These are phyloP conservation scores for Leptestheria dahalacensis DNA, from an alignment of 1,140 invertebrate genomes.

Conservation along the genomic window DNA sequence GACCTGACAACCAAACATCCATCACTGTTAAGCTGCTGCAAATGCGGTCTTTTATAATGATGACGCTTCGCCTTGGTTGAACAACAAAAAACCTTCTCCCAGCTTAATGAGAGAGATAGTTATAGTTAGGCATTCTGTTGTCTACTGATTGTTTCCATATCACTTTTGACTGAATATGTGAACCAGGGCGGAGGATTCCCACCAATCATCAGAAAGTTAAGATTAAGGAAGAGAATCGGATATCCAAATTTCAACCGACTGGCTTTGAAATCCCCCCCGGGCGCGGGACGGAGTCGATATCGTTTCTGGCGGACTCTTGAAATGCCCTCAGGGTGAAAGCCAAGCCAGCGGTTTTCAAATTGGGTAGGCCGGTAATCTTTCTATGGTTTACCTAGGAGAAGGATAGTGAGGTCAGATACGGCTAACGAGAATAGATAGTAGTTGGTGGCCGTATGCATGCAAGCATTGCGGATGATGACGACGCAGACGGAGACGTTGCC, in stretches of 20 bases:
- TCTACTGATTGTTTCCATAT: no score
- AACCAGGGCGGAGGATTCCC: no score
- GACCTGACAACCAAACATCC: constrained; percentile 43
- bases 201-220: no score
- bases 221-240: no score
- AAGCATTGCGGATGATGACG: constrained; percentile 34
- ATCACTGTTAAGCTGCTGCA: no score
- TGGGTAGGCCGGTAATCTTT: not conserved
- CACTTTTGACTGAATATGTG: no score
- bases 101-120: not conserved
- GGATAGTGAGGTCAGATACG: constrained; percentile 57
- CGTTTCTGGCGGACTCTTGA: not conserved
- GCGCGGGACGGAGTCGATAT: no score
- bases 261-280: no score
- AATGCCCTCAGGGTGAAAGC: not conserved
- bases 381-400: not conserved
- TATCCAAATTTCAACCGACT: no score
- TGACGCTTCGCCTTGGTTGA: no score
- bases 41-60: no score
- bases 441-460: constrained; percentile 44
- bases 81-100: not conserved
- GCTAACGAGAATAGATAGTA: constrained; percentile 87
- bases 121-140: no score
- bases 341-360: not conserved
- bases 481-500: constrained; percentile 41